A percentile compares a stretch with the other conserved stretches of the same genome.
Evolutionary conservation across 2,113 vertebrate species (phyloP).

Genomic region (Origma solitaria): DNA sequence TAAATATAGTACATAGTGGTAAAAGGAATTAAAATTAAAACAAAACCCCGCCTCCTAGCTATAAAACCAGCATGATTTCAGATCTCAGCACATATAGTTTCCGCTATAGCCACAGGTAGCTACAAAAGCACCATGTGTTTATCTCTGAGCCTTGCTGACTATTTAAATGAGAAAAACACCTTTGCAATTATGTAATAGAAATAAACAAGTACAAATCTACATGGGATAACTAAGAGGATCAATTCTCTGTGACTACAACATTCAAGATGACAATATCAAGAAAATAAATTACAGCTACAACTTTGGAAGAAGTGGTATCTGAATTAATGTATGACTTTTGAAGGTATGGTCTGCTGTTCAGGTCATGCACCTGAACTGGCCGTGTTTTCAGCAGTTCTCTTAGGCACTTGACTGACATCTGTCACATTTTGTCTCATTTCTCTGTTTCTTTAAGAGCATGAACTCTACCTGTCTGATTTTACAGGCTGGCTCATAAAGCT

Average conservation of each 20-base stretch:
- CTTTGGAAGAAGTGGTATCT: neutral
- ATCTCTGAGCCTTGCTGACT: neutral
- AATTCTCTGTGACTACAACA: neutral
- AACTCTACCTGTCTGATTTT: neutral
- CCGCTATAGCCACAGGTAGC: neutral
- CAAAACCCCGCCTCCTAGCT: neutral
- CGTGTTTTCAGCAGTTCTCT: neutral
- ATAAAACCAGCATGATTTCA: neutral
- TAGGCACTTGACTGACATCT: neutral
- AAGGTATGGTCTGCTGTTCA: neutral
- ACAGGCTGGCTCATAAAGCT: neutral
- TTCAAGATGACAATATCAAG: neutral
- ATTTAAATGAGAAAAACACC: neutral
- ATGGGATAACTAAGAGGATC: neutral
- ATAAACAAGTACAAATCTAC: neutral
- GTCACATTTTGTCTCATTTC: neutral
- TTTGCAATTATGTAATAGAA: neutral
- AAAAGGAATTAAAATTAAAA: neutral
- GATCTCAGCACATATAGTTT: neutral
- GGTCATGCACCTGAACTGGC: neutral
- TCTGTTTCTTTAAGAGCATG: neutral
- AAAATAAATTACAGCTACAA: neutral
- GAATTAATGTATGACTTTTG: neutral
- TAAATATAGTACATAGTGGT: neutral
- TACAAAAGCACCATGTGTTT: neutral